A percentile compares a stretch with the other conserved stretches of the same genome.
phyloP scores from a whole-genome alignment of 2,113 vertebrate species.

The Hiodon alosoides region DNA sequence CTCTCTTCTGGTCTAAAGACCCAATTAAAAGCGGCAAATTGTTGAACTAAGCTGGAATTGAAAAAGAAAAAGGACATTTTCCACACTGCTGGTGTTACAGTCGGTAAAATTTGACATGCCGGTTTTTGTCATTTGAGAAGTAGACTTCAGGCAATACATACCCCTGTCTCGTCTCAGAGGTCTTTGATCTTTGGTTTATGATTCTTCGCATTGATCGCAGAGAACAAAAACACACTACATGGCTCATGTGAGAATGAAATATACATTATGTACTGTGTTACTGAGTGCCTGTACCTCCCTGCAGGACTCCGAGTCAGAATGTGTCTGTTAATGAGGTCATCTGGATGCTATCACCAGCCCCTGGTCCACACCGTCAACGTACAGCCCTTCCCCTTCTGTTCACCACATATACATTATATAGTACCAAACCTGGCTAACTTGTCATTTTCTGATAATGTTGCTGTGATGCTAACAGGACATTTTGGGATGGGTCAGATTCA shows the following conservation, averaged over 20 bases:
- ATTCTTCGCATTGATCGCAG: neutral
- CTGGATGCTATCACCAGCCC: no score
- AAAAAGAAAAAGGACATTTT: neutral
- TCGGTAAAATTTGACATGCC: neutral
- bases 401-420: no score
- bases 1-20: neutral
- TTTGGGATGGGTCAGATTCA: no score
- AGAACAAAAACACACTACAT: neutral
- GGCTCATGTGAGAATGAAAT: constrained; percentile 12
- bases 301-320: no score
- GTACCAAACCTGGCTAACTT: no score
- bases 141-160: neutral
- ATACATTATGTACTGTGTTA: neutral
- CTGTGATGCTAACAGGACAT: no score
- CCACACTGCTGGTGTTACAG: no score
- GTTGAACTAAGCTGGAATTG: neutral
- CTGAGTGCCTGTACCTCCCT: no score
- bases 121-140: neutral
- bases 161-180: neutral
- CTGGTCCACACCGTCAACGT: no score
- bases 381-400: no score
- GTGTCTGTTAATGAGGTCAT: no score
- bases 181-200: constrained; percentile 4
- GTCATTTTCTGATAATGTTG: no score
- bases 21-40: neutral